phyloP scores from a whole-genome alignment of 53 echinoderm and acorn worm species.

The Holothuria leucospilota region DNA sequence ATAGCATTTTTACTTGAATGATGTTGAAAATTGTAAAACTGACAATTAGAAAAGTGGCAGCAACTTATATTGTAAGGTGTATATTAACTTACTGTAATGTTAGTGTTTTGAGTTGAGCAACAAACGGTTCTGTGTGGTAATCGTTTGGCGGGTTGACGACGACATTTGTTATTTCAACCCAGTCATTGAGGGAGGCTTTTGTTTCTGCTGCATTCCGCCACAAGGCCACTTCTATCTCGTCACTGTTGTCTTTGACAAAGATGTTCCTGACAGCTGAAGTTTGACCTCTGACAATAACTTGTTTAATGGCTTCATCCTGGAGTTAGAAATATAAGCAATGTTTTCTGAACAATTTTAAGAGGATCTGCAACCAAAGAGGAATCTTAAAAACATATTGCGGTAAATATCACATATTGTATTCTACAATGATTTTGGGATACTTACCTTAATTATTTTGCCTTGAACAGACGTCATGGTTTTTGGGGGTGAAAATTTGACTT shows the following conservation, averaged over 20 bases:
- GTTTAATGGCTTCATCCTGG: conserved; percentile 17
- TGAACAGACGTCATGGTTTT: no score
- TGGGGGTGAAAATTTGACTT: no score
- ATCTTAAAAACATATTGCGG: no score
- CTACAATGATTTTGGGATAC: neutral
- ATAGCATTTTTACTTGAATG: no score
- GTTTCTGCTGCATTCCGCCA: neutral
- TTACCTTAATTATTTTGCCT: neutral
- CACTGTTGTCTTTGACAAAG: neutral
- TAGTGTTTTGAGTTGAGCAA: neutral
- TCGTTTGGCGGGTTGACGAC: neutral
- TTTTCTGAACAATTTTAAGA: no score
- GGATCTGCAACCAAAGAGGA: no score
- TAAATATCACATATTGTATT: no score
- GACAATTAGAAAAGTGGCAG: no score
- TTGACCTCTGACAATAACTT: neutral
- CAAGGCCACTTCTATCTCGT: conserved; percentile 6
- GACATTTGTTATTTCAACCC: neutral
- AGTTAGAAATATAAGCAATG: no score
- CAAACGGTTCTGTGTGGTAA: neutral
- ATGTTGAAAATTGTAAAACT: no score
- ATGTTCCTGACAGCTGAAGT: neutral
- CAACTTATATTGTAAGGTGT: neutral
- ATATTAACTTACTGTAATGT: neutral
- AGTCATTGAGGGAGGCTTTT: neutral